A percentile compares a stretch with the other conserved stretches of the same genome.
Conservation (phyloP, 1,140 invertebrate genomes). For the Lethrus apterus region DNA sequence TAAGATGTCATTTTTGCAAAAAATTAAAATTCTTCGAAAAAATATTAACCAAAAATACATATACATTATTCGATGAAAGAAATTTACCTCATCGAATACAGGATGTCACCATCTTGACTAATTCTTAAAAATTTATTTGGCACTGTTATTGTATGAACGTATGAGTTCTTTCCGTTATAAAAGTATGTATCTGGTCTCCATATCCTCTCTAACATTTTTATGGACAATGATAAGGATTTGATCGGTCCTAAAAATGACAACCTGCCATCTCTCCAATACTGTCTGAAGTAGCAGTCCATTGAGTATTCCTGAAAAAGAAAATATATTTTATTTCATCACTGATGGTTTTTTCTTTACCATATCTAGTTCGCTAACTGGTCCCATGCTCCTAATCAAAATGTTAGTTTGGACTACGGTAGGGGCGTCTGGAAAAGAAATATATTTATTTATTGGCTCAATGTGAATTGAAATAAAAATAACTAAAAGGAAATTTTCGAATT, state of each 20-base stretch:
- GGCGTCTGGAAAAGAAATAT: constrained; percentile 60
- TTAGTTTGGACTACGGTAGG: constrained; percentile 87
- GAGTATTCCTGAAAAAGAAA: constrained; percentile 76
- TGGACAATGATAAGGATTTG: constrained; percentile 74
- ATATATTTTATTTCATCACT: background rate
- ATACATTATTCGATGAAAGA: no score
- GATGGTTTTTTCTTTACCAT: constrained; percentile 60
- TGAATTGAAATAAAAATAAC: no score
- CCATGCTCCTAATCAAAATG: constrained; percentile 90
- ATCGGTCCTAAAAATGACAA: constrained; percentile 76
- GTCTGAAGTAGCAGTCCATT: constrained; percentile 95
- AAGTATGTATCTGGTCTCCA: constrained; percentile 96
- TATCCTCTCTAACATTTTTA: constrained; percentile 86
- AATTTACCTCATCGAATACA: constrained; percentile 89
- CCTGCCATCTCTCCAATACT: constrained; percentile 78
- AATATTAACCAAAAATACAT: no score
- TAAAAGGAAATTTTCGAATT: no score
- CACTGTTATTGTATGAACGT: constrained; percentile 91
- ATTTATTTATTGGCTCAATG: no score
- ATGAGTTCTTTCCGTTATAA: constrained; percentile 85
- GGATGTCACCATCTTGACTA: constrained; percentile 80
- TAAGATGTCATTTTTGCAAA: no score
- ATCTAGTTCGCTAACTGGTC: constrained; percentile 89
- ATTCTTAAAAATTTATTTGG: constrained; percentile 91
- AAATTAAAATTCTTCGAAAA: background rate